These are phyloP conservation scores for Sphyrna mokarran DNA, from an alignment of 2,113 vertebrate species.

Conservation along the genomic window DNA sequence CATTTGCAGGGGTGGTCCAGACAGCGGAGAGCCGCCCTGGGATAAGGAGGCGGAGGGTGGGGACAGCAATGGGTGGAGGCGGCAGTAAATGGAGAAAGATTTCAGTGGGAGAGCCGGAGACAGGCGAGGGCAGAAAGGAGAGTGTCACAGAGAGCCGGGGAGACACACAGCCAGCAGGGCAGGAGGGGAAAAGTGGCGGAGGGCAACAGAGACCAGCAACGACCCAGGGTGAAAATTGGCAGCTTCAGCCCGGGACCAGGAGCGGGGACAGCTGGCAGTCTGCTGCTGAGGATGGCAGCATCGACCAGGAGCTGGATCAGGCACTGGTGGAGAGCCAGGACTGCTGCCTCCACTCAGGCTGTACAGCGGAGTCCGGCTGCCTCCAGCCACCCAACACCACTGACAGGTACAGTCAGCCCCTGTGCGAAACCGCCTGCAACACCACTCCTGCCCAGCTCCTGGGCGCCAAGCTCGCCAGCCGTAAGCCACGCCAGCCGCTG, in stretches of 20 bases:
- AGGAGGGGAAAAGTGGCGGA: not conserved
- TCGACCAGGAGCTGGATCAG: not conserved
- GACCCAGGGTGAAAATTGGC: not conserved
- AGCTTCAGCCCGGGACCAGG: not conserved
- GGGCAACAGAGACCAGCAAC: not conserved
- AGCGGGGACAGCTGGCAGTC: not conserved
- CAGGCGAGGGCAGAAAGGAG: not conserved
- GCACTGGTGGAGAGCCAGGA: not conserved
- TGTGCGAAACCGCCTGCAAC: not conserved
- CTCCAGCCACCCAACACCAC: not conserved
- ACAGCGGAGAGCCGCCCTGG: slow-evolving; percentile 36
- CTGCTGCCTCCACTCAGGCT: not conserved
- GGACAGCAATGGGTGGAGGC: not conserved
- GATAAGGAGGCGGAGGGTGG: too few relatives aligned
- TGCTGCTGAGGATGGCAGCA: not conserved
- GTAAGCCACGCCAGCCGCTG: not conserved
- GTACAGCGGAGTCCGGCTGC: not conserved
- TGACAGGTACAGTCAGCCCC: not conserved
- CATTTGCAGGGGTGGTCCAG: slow-evolving; percentile 42
- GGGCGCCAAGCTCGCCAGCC: not conserved
- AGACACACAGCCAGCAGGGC: not conserved
- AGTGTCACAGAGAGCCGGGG: not conserved
- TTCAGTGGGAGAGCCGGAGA: not conserved
- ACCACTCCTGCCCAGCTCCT: not conserved
- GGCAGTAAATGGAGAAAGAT: slow-evolving; percentile 23